phyloP scores from a whole-genome alignment of 2,113 vertebrate species.

The Opisthocomus hoazin region DNA sequence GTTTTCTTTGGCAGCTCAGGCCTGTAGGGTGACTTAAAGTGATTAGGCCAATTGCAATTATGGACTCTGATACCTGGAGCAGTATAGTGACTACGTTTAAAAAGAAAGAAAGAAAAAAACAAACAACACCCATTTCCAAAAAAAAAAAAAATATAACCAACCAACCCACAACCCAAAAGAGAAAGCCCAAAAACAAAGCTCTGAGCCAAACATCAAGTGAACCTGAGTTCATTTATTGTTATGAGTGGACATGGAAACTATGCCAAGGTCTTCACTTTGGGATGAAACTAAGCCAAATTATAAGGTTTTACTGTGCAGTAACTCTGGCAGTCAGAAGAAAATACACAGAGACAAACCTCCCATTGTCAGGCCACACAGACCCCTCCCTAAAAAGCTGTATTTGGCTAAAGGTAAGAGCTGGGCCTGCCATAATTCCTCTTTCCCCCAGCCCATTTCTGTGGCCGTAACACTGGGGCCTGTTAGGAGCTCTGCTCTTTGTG shows the following conservation, averaged over 20 bases:
- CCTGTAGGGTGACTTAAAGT: not conserved
- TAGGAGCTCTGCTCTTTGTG: not conserved
- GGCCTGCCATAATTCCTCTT: not conserved
- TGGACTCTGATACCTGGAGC: not conserved
- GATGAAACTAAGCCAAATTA: not conserved
- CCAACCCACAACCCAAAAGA: too few species aligned
- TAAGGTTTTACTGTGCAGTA: not conserved
- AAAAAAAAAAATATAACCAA: not conserved
- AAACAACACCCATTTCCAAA: accelerated
- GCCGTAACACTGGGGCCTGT: not conserved
- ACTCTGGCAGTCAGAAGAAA: not conserved
- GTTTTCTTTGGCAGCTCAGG: conserved; percentile 13
- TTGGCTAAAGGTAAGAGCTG: not conserved
- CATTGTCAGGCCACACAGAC: not conserved
- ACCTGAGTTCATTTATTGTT: not conserved
- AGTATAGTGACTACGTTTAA: not conserved
- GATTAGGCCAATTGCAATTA: not conserved
- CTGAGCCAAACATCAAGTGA: not conserved
- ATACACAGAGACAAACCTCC: not conserved
- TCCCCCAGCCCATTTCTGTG: not conserved
- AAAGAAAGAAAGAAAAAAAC: not conserved
- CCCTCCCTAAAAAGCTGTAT: not conserved
- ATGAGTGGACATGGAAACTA: not conserved
- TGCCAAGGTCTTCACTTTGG: not conserved
- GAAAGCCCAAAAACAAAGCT: not conserved